Base-by-base conservation (phyloP, 2,888 invertebrate genomes). In the Villa cingulata region DNA sequence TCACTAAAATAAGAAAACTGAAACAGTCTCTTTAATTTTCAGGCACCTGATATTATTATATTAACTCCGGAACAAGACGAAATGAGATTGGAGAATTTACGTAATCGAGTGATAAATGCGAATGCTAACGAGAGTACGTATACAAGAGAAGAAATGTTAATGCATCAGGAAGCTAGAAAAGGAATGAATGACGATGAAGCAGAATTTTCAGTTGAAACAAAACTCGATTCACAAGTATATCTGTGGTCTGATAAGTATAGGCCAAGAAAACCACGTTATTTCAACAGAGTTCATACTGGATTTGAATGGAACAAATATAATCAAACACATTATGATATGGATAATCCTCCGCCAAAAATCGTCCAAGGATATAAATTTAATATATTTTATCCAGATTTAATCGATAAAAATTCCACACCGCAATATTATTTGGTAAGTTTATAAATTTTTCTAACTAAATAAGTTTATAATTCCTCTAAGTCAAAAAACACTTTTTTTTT, bases 241-340 rank as follows among this genome's bases (percentile, higher is more conserved):
- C 51, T 68, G 43, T 97, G 97, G 92, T 92, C 95, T 0, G 97
- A 98, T 70, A 98, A 97, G 71, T 98, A 97, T 69, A 73, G 97
- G 14, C 98, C 98, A 0, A 72, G 97, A 41, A 98, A 98, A 57
- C 98, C 98, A 1, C 72, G 97, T 18, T 99, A 98, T 72, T 96
- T 98, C 72, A 99, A 99, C 74, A 74, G 89, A 48, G 90, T 90
- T 4, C 90, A 90, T 64, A 90, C 90, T 1, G 98, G 98, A 16
- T 99, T 98, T 71, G 98, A 99, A 63, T 99, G 98, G 98, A 98
- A 98, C 73, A 98, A 99, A 70, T 99, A 99, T 72, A 99, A 99
- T 72, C 98, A 98, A 72, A 98, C 98, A 2, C 98, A 98, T 72
- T 99, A 99, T 70, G 98, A 98, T 68, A 94, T 97, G 86, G 98